phyloP scores from a whole-genome alignment of 1,140 invertebrate genomes.

The Harpegnathos saltator region DNA sequence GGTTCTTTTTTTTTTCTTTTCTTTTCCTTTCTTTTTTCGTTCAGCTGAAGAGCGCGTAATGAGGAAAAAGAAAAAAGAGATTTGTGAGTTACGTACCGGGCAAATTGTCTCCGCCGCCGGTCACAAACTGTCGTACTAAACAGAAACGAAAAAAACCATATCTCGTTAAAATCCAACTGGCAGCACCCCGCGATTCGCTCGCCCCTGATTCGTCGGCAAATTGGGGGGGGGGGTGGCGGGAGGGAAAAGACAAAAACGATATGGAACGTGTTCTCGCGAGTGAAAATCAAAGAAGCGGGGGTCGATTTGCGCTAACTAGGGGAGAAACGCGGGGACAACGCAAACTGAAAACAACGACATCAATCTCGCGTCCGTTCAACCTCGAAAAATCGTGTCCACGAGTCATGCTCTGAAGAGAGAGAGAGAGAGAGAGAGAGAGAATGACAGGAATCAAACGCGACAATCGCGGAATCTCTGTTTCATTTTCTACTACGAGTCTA shows the following conservation, averaged over 20 bases:
- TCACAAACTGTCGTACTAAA: conserved; percentile 91
- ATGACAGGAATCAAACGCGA: neutral
- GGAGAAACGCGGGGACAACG: neutral
- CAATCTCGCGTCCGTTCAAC: conserved; percentile 1
- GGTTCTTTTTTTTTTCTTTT: no score
- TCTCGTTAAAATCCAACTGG: conserved; percentile 83
- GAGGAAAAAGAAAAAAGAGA: conserved; percentile 83
- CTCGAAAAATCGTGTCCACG: neutral
- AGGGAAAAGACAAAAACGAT: neutral
- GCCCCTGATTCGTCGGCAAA: conserved; percentile 77
- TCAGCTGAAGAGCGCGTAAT: conserved; percentile 65
- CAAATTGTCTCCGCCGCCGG: conserved; percentile 90
- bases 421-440: no score
- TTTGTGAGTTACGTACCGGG: conserved; percentile 89
- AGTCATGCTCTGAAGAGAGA: neutral
- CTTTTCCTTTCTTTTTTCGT: no score
- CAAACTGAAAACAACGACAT: conserved; percentile 30
- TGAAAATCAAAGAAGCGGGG: neutral
- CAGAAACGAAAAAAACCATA: conserved; percentile 88
- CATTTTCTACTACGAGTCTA: neutral
- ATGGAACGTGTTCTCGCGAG: conserved; percentile 20
- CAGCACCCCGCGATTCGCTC: conserved; percentile 77
- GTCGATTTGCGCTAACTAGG: neutral
- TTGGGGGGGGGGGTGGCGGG: neutral
- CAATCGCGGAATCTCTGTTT: neutral